Conservation (phyloP, 2,113 vertebrate species). For the Recurvirostra avosetta region DNA sequence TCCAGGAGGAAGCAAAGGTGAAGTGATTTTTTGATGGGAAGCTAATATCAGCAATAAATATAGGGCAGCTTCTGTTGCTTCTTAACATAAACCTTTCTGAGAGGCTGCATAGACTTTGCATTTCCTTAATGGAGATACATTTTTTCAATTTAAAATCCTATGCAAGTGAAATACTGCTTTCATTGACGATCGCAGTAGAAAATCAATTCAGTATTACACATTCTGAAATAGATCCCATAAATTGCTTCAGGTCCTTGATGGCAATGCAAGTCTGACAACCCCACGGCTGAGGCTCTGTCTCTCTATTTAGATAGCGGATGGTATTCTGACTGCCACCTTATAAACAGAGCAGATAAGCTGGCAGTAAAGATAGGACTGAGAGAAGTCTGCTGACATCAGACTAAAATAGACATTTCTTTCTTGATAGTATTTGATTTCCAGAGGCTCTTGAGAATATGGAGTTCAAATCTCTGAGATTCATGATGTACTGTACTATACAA, state of each 20-base stretch:
- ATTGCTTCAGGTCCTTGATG: neutral
- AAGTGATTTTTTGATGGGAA: neutral
- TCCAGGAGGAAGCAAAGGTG: neutral
- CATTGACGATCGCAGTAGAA: neutral
- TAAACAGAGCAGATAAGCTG: neutral
- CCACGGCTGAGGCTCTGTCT: neutral
- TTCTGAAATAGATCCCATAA: neutral
- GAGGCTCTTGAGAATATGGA: neutral
- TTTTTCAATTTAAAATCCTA: slow-evolving; percentile 26
- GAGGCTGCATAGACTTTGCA: neutral
- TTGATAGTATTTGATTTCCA: slow-evolving; percentile 19
- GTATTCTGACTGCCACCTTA: neutral
- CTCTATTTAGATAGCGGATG: neutral
- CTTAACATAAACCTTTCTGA: neutral
- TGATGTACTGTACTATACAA: neutral
- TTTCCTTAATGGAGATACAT: slow-evolving; percentile 9
- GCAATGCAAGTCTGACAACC: neutral
- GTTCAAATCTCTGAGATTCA: neutral
- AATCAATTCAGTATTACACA: slow-evolving; percentile 12
- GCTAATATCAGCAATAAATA: neutral
- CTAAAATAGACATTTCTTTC: slow-evolving; percentile 7
- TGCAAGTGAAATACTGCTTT: slow-evolving; percentile 13
- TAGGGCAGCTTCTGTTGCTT: neutral
- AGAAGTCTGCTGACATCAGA: neutral
- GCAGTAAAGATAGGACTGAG: neutral